Evolutionary conservation across 2,797 vertebrate genomes (phyloP).

Genomic region (Dallia pectoralis): DNA sequence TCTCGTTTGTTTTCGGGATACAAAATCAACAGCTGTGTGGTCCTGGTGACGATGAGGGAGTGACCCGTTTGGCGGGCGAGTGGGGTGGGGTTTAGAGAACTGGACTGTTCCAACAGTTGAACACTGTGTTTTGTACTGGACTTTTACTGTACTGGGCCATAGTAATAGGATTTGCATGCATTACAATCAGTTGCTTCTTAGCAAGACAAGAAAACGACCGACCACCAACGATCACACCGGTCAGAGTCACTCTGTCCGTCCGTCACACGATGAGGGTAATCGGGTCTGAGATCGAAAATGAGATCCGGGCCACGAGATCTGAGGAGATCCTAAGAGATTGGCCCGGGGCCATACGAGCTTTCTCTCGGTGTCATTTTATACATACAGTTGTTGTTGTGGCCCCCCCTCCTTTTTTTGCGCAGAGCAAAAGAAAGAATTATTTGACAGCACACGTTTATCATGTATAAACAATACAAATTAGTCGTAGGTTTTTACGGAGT

Average conservation of each 20-base stretch:
- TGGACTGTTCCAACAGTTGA: conserved; percentile 55
- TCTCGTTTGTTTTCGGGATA: conserved; percentile 40
- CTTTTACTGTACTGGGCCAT: conserved; percentile 43
- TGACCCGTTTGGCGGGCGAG: conserved; percentile 56
- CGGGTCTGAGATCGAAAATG: conserved; percentile 58
- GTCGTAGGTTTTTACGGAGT: conserved; percentile 79
- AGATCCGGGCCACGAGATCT: conserved; percentile 51
- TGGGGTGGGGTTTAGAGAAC: conserved; percentile 46
- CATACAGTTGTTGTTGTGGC: conserved; percentile 66
- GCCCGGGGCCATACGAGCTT: conserved; percentile 51
- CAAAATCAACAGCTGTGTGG: conserved; percentile 29
- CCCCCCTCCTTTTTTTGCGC: conserved; percentile 75
- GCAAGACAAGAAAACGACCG: conserved; percentile 62
- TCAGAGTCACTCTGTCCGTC: conserved; percentile 56
- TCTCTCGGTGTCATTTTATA: conserved; percentile 65
- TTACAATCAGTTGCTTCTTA: conserved; percentile 76
- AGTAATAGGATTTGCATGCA: conserved; percentile 76
- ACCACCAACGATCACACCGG: conserved; percentile 60
- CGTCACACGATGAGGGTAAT: conserved; percentile 60
- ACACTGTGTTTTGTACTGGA: conserved; percentile 58
- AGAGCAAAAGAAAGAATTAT: conserved; percentile 79
- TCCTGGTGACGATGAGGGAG: conserved; percentile 54
- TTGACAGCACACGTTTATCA: conserved; percentile 91
- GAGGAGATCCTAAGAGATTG: conserved; percentile 49
- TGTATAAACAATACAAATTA: conserved; percentile 92